Base-by-base conservation (phyloP, 1,140 invertebrate genomes). In the Saccostrea echinata region DNA sequence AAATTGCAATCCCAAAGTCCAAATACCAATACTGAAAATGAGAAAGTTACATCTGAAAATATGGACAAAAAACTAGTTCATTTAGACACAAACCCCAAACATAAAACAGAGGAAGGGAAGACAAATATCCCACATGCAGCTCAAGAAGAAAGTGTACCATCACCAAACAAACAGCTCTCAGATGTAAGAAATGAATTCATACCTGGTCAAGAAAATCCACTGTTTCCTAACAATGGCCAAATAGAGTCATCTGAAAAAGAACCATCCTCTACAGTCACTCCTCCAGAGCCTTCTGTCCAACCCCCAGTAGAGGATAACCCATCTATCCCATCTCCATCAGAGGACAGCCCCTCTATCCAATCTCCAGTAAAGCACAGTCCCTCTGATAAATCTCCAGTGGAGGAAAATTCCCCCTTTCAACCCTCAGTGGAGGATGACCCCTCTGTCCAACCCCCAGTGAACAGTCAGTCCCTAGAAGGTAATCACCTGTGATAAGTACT, bases 391-490 rank as follows among this genome's bases (percentile, higher is more conserved):
- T 27, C 68, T 27, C 12, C 68, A 76, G 27, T 76, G 68, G 68
- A 35, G 27, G 30, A 76, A 27, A 76, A 30, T 12, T 27, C 68
- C 68, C 27, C 11, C 16, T 24, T 76, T 27, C 68, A 76, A 27
- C 27, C 68, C 68, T 27, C 6, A 76, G 68, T 76, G 27, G 24
- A 76, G 18, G 68, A 76, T 30, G 27, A 27, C 27, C 68, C 68
- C 68, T 76, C 68, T 33, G 68, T 30, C 68, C 68, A 76, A 30
- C 68, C 68, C 30, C 68, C 68, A 76, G 68, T 76, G 68, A n/a
- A 76, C 27, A 33, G 12, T 33, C 68, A 30, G 68, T 30, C 68
- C 68, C 27, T 6, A 76, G 68, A 76, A 76, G 68, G 68, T 76
- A 76, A 76, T 76, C 24, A 30, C 30, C 18, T 61, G 4, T n/a